Conservation (phyloP, 2,113 vertebrate genomes). For the Pithys albifrons region DNA sequence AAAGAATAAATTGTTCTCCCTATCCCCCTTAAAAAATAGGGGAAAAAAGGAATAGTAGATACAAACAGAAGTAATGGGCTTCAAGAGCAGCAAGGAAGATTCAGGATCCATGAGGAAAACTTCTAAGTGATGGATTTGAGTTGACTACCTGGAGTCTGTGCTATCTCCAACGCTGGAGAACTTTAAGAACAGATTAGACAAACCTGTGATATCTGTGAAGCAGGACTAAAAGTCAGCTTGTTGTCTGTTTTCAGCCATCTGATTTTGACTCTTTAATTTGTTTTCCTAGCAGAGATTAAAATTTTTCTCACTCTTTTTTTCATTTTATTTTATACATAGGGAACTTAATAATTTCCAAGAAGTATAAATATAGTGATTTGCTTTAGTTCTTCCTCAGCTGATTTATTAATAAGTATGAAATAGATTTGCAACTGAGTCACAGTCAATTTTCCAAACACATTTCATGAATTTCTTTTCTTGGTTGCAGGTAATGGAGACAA, state of each 20-base stretch:
- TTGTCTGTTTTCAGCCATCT: neutral
- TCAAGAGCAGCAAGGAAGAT: neutral
- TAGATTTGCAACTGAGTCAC: neutral
- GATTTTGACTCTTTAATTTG: neutral
- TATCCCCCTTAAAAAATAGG: neutral
- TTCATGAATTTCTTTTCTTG: neutral
- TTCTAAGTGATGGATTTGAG: neutral
- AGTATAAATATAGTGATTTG: neutral
- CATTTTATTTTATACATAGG: neutral
- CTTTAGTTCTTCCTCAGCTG: neutral
- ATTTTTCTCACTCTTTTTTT: neutral
- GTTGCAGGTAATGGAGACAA: constrained; percentile 63
- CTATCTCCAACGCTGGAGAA: neutral
- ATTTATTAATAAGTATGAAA: neutral
- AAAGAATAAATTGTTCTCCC: neutral
- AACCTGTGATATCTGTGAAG: neutral
- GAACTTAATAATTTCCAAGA: neutral
- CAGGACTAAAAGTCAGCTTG: neutral
- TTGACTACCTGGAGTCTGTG: neutral
- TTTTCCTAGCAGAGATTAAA: neutral
- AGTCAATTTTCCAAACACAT: neutral
- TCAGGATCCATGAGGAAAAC: neutral
- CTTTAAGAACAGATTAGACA: neutral
- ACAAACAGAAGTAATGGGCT: neutral
- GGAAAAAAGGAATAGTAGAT: neutral